These are phyloP conservation scores for Luscinia megarhynchos DNA, from an alignment of 2,797 vertebrate species.

Conservation along the genomic window DNA sequence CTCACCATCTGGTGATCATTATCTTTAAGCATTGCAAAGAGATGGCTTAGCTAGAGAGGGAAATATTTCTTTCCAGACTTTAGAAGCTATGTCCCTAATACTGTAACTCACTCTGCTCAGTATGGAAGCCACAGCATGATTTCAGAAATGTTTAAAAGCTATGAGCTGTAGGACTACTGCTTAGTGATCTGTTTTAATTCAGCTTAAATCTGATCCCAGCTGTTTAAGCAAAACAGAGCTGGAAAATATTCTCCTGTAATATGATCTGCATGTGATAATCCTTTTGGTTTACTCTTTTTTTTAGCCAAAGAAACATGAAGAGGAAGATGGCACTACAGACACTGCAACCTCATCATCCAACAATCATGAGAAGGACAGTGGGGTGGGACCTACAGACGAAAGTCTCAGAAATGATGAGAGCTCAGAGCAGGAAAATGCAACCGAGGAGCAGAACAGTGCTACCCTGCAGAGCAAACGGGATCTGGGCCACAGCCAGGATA, in stretches of 20 bases:
- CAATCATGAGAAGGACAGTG: constrained; percentile 86
- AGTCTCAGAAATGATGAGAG: constrained; percentile 84
- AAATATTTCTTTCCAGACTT: neutral
- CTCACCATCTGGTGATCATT: constrained; percentile 36
- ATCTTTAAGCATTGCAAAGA: constrained; percentile 15
- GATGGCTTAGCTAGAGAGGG: constrained; percentile 10
- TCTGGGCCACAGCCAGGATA: constrained; percentile 78
- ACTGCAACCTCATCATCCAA: constrained; percentile 92
- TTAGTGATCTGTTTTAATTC: constrained; percentile 5
- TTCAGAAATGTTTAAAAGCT: constrained; percentile 15
- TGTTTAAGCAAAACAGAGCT: constrained; percentile 12
- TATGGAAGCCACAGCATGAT: constrained; percentile 4
- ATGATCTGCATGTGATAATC: neutral
- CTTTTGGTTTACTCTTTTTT: constrained; percentile 48
- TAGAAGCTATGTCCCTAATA: neutral
- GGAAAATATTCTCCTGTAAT: neutral
- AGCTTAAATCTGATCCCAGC: neutral
- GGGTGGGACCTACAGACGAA: constrained; percentile 83
- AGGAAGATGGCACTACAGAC: constrained; percentile 89
- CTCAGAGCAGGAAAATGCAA: constrained; percentile 86
- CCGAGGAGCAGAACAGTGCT: constrained; percentile 82
- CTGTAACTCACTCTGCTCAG: constrained; percentile 1
- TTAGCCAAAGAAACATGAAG: constrained; percentile 85
- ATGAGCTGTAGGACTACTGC: neutral
- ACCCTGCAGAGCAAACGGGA: constrained; percentile 82